Percentiles rank a stretch among this genome's conserved stretches.
Evolutionary conservation across 92 coral and sea anemone genomes (phyloP).

Genomic region (Phenganax stokvisi): DNA sequence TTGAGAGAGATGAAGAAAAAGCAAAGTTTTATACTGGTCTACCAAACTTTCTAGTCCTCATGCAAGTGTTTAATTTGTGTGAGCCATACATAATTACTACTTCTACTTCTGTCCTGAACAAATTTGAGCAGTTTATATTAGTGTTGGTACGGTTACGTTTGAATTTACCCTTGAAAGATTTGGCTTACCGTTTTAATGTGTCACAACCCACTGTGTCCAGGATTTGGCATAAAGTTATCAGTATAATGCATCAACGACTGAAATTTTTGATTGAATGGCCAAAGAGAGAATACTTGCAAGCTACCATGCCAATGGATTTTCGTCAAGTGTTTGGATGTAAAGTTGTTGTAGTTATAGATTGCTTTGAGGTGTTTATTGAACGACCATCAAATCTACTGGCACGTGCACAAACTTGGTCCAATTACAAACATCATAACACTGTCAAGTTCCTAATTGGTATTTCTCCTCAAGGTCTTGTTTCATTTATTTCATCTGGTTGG

Average conservation of each 20-base stretch:
- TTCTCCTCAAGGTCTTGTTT: slow-evolving; percentile 2
- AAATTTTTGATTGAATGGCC: not conserved
- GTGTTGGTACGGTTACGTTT: not conserved
- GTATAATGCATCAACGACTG: not conserved
- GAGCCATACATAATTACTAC: not conserved
- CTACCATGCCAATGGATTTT: slow-evolving; percentile 8
- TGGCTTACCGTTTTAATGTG: not conserved
- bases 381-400: slow-evolving; percentile 8
- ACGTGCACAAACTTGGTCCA: not conserved
- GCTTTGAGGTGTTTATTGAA: not conserved
- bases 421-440: not conserved
- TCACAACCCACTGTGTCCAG: not conserved
- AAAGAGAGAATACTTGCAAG: not conserved
- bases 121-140: not conserved
- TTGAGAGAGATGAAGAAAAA: not conserved
- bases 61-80: not conserved
- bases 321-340: not conserved
- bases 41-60: not conserved
- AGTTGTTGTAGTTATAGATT: not conserved
- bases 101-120: not conserved
- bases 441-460: slow-evolving; percentile 13
- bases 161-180: not conserved
- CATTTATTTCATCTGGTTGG: slow-evolving; percentile 1
- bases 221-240: not conserved
- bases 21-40: not conserved